Conservation (phyloP, 2,888 invertebrate genomes). For the Zonitis immaculata region DNA sequence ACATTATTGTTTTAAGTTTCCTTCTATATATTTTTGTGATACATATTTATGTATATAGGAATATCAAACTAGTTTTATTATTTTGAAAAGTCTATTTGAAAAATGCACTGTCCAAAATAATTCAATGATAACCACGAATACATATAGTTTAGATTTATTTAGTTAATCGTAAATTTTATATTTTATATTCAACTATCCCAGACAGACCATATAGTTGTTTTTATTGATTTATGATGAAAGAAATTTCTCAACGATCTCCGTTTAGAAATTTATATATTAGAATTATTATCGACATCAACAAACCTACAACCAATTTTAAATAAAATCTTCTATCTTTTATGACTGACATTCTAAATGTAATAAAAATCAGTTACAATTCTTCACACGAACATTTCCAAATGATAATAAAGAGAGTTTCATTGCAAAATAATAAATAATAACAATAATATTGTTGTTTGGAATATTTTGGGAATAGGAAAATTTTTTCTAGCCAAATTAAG, state of each 20-base stretch:
- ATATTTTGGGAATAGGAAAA: neutral
- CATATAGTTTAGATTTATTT: conserved; percentile 9
- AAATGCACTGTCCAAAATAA: conserved; percentile 9
- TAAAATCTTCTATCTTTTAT: conserved; percentile 28
- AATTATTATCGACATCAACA: conserved; percentile 16
- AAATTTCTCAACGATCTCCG: neutral
- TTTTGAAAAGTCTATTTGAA: neutral
- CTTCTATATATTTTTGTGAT: neutral
- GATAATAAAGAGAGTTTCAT: conserved; percentile 22
- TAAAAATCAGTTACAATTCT: conserved; percentile 27
- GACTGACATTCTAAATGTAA: conserved; percentile 25
- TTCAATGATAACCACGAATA: conserved; percentile 14
- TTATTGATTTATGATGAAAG: conserved; percentile 13
- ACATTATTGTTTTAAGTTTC: conserved; percentile 7
- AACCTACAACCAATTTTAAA: conserved; percentile 20
- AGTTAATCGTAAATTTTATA: conserved; percentile 14
- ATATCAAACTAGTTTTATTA: neutral
- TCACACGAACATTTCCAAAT: conserved; percentile 20
- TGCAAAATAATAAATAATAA: conserved; percentile 22
- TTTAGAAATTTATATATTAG: conserved; percentile 6
- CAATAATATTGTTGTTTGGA: conserved; percentile 12
- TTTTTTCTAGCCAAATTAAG: neutral
- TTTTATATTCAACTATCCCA: conserved; percentile 14
- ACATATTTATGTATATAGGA: too few species aligned
- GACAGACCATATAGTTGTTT: conserved; percentile 11